Conservation (phyloP, 2,797 vertebrate genomes). For the Oreonectes daqikongensis region DNA sequence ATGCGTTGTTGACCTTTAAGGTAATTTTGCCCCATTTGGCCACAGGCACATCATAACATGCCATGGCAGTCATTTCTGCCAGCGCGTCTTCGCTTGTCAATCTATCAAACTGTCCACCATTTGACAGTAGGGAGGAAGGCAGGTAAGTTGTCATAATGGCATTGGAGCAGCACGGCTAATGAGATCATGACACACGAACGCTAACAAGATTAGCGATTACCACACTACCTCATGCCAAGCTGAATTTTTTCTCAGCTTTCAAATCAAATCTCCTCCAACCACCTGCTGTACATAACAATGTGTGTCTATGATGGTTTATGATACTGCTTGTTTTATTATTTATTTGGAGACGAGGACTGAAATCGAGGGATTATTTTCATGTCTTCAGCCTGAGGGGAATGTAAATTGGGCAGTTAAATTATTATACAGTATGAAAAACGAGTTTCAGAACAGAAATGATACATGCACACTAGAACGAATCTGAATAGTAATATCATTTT, state of each 20-base stretch:
- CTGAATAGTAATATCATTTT: slow-evolving; percentile 25
- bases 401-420: slow-evolving; percentile 14
- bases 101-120: slow-evolving; percentile 13
- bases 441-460: not conserved
- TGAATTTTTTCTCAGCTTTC: slow-evolving; percentile 27
- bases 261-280: slow-evolving; percentile 42
- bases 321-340: slow-evolving; percentile 26
- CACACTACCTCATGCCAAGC: slow-evolving; percentile 33
- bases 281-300: slow-evolving; percentile 18
- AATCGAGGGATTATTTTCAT: slow-evolving; percentile 19
- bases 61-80: not conserved
- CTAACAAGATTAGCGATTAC: slow-evolving; percentile 53
- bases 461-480: slow-evolving; percentile 5
- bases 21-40: slow-evolving; percentile 47
- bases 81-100: slow-evolving; percentile 32
- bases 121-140: slow-evolving; percentile 35
- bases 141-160: slow-evolving; percentile 42
- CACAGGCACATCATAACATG: slow-evolving; percentile 33
- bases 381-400: slow-evolving; percentile 20
- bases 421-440: not conserved
- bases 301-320: slow-evolving; percentile 5
- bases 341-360: not conserved
- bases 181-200: slow-evolving; percentile 51
- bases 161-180: slow-evolving; percentile 46
- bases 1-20: slow-evolving; percentile 38